These are phyloP conservation scores for Serripes groenlandicus DNA, from an alignment of 2,888 invertebrate genomes.

Conservation along the genomic window DNA sequence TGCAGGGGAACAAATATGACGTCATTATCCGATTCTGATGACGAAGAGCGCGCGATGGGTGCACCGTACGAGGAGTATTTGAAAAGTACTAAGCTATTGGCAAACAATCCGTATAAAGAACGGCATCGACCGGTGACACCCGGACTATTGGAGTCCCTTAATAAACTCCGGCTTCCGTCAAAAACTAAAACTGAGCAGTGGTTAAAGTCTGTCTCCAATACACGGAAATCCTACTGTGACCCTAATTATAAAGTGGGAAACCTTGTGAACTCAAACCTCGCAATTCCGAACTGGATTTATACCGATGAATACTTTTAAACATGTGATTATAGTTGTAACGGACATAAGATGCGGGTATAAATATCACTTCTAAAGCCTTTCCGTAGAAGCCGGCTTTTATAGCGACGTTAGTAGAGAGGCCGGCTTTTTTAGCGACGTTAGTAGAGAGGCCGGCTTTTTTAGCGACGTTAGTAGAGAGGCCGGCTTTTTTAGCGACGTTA, in stretches of 20 bases:
- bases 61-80: conserved; percentile 63
- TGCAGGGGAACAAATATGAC: neutral
- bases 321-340: too few relatives aligned
- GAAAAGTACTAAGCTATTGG: conserved; percentile 29
- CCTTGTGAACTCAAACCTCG: conserved; percentile 38
- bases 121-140: conserved; percentile 70
- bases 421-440: too few relatives aligned
- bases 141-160: conserved; percentile 69
- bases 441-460: too few relatives aligned
- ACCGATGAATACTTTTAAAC: too few relatives aligned
- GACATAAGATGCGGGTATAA: too few relatives aligned
- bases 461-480: too few relatives aligned
- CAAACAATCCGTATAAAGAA: conserved; percentile 47
- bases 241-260: conserved; percentile 46
- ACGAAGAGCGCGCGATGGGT: conserved; percentile 53
- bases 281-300: conserved; percentile 60
- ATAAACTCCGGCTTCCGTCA: conserved; percentile 62
- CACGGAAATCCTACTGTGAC: conserved; percentile 42
- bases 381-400: too few relatives aligned
- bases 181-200: conserved; percentile 70
- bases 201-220: conserved; percentile 53
- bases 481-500: too few relatives aligned
- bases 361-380: too few relatives aligned
- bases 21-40: conserved; percentile 20
- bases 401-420: too few relatives aligned